Evolutionary conservation across 2,888 invertebrate species (phyloP).

Genomic region (Leptopilina drosophilae): DNA sequence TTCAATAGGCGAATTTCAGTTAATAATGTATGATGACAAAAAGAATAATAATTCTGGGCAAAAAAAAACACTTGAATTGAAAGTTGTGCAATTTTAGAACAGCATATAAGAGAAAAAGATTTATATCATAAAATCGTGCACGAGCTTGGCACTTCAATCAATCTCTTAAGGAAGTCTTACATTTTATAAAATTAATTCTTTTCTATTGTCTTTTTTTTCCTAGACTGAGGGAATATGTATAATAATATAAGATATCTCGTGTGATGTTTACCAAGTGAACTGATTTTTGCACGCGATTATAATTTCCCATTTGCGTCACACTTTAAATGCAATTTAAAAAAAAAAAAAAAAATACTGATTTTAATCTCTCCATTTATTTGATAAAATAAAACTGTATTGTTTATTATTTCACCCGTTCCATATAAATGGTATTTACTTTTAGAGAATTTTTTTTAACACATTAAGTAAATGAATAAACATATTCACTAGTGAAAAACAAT

Average conservation of each 20-base stretch:
- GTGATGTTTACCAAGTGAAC: slow-evolving; percentile 4
- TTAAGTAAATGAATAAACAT: no score
- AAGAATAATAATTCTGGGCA: slow-evolving; percentile 4
- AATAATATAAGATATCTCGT: background rate
- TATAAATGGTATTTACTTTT: no score
- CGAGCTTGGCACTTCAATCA: slow-evolving; percentile 13
- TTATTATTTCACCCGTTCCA: no score
- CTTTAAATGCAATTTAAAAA: background rate
- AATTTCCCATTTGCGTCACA: background rate
- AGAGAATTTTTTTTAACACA: no score
- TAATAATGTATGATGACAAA: background rate
- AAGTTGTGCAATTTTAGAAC: background rate
- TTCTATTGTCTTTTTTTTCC: slow-evolving; percentile 20
- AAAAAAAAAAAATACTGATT: background rate
- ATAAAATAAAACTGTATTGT: no score
- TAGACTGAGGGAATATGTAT: background rate
- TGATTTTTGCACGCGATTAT: slow-evolving; percentile 29
- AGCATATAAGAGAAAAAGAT: background rate
- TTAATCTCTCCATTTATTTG: slow-evolving; percentile 1
- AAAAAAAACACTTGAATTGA: background rate
- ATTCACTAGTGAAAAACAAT: no score
- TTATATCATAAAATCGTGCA: slow-evolving; percentile 27
- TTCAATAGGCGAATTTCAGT: slow-evolving; percentile 12
- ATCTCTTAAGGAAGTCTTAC: slow-evolving; percentile 4
- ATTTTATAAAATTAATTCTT: slow-evolving; percentile 16